Percentiles rank a stretch among this genome's conserved stretches.
These are phyloP conservation scores for Coptotermes formosanus DNA, from an alignment of 1,140 invertebrate species.

Conservation along the genomic window DNA sequence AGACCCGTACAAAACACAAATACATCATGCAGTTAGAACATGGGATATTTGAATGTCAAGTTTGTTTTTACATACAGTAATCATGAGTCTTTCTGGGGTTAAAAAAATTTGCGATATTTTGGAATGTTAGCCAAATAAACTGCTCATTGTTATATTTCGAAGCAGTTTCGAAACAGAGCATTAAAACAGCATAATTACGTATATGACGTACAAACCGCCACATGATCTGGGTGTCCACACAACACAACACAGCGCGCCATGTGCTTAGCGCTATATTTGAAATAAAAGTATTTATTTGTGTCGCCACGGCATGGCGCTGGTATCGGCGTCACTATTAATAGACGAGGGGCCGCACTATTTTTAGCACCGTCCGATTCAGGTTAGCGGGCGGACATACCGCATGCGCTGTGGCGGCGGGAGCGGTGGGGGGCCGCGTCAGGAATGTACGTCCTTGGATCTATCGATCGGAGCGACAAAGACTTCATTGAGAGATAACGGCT, in stretches of 20 bases:
- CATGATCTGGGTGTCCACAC: no score
- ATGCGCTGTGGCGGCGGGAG: background rate
- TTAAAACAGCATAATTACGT: no score
- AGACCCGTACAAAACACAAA: no score
- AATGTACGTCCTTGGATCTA: background rate
- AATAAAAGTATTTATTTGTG: background rate
- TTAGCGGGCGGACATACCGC: background rate
- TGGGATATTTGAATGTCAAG: no score
- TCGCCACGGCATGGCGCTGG: background rate
- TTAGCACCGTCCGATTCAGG: constrained; percentile 4
- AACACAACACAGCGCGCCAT: background rate
- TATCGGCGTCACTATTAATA: constrained; percentile 5
- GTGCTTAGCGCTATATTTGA: constrained; percentile 8
- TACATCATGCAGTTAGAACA: no score
- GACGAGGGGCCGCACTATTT: constrained; percentile 1
- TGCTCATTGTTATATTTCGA: no score
- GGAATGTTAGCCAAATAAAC: no score
- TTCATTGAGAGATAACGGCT: background rate
- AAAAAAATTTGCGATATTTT: no score
- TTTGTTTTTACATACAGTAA: no score
- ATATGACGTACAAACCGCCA: no score
- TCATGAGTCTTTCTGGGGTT: no score
- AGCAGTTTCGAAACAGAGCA: no score
- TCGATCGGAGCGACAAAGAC: background rate
- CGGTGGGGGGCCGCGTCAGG: background rate